Evolutionary conservation across 2,797 vertebrate species (phyloP).

Genomic region (Melanotaenia pygmaea): DNA sequence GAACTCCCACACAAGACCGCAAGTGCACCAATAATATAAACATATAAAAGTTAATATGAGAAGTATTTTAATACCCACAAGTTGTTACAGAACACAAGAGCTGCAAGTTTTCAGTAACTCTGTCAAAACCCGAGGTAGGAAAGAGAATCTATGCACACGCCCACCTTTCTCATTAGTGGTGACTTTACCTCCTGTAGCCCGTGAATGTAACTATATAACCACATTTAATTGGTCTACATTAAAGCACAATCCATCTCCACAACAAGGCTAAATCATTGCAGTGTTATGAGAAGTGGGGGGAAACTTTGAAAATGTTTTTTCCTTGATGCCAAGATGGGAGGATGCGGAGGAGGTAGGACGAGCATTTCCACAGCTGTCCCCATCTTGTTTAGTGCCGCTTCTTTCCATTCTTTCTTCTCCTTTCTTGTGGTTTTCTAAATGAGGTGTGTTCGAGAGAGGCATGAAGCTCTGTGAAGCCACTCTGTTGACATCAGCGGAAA

Average conservation of each 20-base stretch:
- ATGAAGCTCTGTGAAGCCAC: slow-evolving; percentile 79
- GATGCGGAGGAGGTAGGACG: slow-evolving; percentile 56
- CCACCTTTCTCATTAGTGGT: slow-evolving; percentile 43
- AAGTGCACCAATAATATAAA: slow-evolving; percentile 13
- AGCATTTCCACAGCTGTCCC: slow-evolving; percentile 64
- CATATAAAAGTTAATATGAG: slow-evolving; percentile 30
- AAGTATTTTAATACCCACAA: slow-evolving; percentile 32
- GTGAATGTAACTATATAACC: slow-evolving; percentile 54
- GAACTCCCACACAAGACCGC: slow-evolving; percentile 17
- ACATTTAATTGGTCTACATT: slow-evolving; percentile 75
- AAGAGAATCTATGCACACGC: slow-evolving; percentile 33
- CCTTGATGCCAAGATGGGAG: slow-evolving; percentile 52
- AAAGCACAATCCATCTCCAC: slow-evolving; percentile 54
- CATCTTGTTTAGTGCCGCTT: slow-evolving; percentile 71
- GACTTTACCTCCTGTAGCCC: slow-evolving; percentile 47
- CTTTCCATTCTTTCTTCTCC: slow-evolving; percentile 56
- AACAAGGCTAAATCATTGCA: slow-evolving; percentile 45
- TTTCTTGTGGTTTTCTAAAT: slow-evolving; percentile 82
- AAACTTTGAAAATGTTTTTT: slow-evolving; percentile 76
- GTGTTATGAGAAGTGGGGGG: slow-evolving; percentile 57
- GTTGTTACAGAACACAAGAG: slow-evolving; percentile 47
- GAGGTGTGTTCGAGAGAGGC: slow-evolving; percentile 75
- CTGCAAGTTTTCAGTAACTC: slow-evolving; percentile 54
- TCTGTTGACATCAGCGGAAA: slow-evolving; percentile 86
- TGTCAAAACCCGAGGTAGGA: slow-evolving; percentile 45